Conservation (phyloP, 2,888 invertebrate species). For the Sepiola atlantica region DNA sequence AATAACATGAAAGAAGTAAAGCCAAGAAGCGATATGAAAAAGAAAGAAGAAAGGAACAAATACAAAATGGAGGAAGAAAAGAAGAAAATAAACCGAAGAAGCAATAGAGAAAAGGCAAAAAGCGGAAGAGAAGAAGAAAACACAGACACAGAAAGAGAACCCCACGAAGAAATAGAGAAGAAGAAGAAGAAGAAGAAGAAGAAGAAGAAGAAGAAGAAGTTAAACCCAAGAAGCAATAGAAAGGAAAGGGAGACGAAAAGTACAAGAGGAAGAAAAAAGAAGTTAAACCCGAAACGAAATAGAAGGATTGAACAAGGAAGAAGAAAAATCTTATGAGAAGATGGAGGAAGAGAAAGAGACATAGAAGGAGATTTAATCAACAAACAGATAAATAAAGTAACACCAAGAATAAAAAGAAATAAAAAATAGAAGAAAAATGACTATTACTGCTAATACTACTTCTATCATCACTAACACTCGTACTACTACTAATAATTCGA, state of each 20-base stretch:
- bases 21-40: too few relatives aligned
- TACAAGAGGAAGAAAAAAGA: neutral
- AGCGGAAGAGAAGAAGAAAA: neutral
- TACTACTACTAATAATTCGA: too few relatives aligned
- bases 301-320: neutral
- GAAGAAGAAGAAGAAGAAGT: neutral
- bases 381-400: too few relatives aligned
- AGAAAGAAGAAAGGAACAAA: neutral
- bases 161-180: neutral
- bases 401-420: too few relatives aligned
- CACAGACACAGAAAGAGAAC: neutral
- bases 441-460: too few relatives aligned
- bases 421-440: too few relatives aligned
- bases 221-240: neutral
- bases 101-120: neutral
- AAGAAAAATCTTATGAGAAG: too few relatives aligned
- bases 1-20: too few relatives aligned
- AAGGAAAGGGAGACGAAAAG: too few relatives aligned
- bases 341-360: too few relatives aligned
- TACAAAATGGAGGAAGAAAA: neutral
- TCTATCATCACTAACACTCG: too few relatives aligned
- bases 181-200: neutral
- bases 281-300: neutral
- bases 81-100: neutral
- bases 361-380: too few relatives aligned